phyloP scores from a whole-genome alignment of 2,113 vertebrate genomes.

The Paratilapia polleni region DNA sequence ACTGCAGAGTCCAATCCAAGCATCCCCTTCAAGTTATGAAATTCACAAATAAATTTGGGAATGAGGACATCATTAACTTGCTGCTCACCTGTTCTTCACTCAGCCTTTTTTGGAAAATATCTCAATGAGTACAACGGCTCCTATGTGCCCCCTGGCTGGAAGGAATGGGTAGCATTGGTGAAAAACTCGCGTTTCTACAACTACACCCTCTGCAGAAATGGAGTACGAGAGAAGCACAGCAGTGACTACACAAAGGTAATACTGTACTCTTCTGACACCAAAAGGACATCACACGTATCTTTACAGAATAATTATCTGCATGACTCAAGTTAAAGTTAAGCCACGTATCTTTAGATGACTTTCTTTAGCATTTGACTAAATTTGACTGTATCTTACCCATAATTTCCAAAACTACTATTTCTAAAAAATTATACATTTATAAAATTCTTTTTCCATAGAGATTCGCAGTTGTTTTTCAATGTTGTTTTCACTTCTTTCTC shows the following conservation, averaged over 20 bases:
- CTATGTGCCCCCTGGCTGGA: slow-evolving; percentile 97
- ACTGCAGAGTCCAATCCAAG: background rate
- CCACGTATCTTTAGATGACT: background rate
- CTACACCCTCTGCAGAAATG: slow-evolving; percentile 94
- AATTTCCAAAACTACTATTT: no score
- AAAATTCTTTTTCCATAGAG: background rate
- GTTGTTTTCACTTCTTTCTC: background rate
- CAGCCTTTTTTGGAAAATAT: slow-evolving; percentile 98
- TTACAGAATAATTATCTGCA: background rate
- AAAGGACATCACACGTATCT: background rate
- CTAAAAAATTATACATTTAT: background rate
- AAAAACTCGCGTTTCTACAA: slow-evolving; percentile 99
- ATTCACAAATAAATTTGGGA: background rate
- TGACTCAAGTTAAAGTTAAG: background rate
- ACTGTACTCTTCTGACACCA: background rate
- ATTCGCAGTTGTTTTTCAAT: background rate
- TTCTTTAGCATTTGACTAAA: background rate
- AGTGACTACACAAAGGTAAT: slow-evolving; percentile 89
- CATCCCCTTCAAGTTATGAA: background rate
- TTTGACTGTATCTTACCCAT: background rate
- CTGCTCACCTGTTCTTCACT: slow-evolving; percentile 9
- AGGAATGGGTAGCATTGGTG: slow-evolving; percentile 95
- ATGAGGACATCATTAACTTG: background rate
- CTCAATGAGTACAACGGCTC: slow-evolving; percentile 98
- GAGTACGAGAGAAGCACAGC: slow-evolving; percentile 92